Percentiles rank a stretch among this genome's conserved stretches.
These are phyloP conservation scores for Neosalanx taihuensis DNA, from an alignment of 2,797 vertebrate genomes.

Conservation along the genomic window DNA sequence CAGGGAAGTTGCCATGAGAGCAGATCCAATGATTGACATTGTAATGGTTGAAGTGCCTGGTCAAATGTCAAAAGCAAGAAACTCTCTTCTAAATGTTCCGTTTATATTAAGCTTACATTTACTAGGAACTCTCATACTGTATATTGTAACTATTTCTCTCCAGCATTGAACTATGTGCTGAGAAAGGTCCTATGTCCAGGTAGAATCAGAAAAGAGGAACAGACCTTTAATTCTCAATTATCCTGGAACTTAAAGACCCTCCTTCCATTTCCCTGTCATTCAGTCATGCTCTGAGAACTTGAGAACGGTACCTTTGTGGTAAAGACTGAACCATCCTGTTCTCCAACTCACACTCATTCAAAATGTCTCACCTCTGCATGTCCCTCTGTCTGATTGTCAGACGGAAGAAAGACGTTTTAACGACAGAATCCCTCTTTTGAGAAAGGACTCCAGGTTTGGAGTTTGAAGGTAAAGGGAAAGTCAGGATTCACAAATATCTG, in stretches of 20 bases:
- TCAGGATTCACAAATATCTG: constrained; percentile 70
- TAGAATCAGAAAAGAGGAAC: background rate
- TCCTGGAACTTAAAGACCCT: constrained; percentile 63
- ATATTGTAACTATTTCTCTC: background rate
- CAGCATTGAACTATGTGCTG: background rate
- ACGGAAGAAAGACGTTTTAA: constrained; percentile 69
- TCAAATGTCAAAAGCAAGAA: background rate
- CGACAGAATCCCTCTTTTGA: constrained; percentile 70
- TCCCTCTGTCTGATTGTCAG: constrained; percentile 74
- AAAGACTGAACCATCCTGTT: constrained; percentile 71
- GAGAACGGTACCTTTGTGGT: constrained; percentile 72
- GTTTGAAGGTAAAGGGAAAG: constrained; percentile 35
- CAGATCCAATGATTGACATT: background rate
- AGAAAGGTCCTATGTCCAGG: background rate
- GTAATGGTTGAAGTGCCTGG: background rate
- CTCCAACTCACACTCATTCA: constrained; percentile 68
- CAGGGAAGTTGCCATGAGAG: background rate
- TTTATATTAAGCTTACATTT: no score
- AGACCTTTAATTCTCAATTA: background rate
- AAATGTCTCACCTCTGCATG: constrained; percentile 76
- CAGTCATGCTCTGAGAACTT: constrained; percentile 75
- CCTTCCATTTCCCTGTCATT: constrained; percentile 70
- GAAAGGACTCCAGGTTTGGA: constrained; percentile 59
- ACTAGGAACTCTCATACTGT: no score
- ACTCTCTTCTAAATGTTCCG: background rate